Conservation (phyloP, 2,888 invertebrate genomes). For the Rosalia funebris region DNA sequence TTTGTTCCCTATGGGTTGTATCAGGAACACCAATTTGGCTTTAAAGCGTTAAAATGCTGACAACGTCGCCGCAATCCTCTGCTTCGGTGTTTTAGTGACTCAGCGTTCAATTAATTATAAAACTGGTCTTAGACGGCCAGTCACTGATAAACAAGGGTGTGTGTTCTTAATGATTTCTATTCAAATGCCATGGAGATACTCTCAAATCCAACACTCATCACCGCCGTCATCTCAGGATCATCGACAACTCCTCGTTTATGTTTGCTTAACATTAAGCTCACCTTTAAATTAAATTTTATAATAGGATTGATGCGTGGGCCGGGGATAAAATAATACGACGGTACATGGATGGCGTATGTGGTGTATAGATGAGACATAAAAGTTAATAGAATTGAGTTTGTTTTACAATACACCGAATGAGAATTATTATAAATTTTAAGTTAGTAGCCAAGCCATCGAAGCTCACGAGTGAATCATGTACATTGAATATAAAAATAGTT, state of each 20-base stretch:
- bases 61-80: constrained; percentile 7
- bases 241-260: constrained; percentile 25
- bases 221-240: constrained; percentile 30
- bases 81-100: constrained; percentile 47
- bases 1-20: no score
- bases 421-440: no score
- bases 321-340: constrained; percentile 20
- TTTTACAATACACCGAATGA: no score
- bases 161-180: constrained; percentile 50
- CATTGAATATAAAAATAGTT: no score
- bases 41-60: no score
- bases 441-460: no score
- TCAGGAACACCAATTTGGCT: no score
- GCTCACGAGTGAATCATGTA: no score
- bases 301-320: constrained; percentile 19
- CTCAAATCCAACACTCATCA: constrained; percentile 36
- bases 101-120: constrained; percentile 55
- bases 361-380: background rate
- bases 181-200: constrained; percentile 47
- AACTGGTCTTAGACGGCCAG: constrained; percentile 44
- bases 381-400: background rate
- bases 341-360: background rate
- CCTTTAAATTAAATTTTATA: constrained; percentile 32
- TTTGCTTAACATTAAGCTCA: constrained; percentile 31
- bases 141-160: constrained; percentile 53